A percentile compares a stretch with the other conserved stretches of the same genome.
These are phyloP conservation scores for Sminthurinus signatus DNA, from an alignment of 1,140 invertebrate genomes.

Conservation along the genomic window DNA sequence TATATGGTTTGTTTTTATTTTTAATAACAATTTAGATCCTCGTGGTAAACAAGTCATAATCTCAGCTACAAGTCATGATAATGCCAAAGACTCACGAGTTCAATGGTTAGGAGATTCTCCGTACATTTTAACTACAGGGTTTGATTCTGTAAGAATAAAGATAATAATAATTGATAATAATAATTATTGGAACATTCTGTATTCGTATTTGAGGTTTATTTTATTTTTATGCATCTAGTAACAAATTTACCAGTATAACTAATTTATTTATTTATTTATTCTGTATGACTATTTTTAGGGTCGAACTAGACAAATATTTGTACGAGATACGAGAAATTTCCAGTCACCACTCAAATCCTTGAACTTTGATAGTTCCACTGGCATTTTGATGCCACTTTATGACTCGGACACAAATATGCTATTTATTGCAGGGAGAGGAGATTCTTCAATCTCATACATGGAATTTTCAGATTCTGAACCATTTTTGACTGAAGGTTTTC, in stretches of 20 bases:
- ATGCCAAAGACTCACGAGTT: slow-evolving; percentile 81
- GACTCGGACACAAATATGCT: slow-evolving; percentile 90
- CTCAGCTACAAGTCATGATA: slow-evolving; percentile 68
- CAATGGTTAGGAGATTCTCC: slow-evolving; percentile 80
- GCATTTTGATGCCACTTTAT: slow-evolving; percentile 79
- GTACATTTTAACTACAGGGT: slow-evolving; percentile 71
- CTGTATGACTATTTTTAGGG: too few relatives aligned
- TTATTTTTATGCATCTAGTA: too few relatives aligned
- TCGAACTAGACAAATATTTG: slow-evolving; percentile 72
- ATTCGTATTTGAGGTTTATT: too few relatives aligned
- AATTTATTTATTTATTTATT: too few relatives aligned
- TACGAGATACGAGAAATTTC: slow-evolving; percentile 78
- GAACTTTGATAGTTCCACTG: slow-evolving; percentile 81
- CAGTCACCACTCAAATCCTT: slow-evolving; percentile 67
- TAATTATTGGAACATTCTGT: too few relatives aligned
- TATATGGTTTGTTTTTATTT: too few relatives aligned
- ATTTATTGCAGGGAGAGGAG: slow-evolving; percentile 86
- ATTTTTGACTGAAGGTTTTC: slow-evolving; percentile 71
- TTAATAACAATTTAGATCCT: too few relatives aligned
- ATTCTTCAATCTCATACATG: slow-evolving; percentile 78
- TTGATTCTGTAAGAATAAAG: slow-evolving; percentile 51
- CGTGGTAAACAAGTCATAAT: slow-evolving; percentile 51
- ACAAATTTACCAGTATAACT: too few relatives aligned
- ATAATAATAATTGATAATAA: too few relatives aligned
- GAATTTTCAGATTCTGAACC: slow-evolving; percentile 77